Conservation (phyloP, 37 sponge, comb jelly and placozoan genomes). For the Bolinopsis microptera region DNA sequence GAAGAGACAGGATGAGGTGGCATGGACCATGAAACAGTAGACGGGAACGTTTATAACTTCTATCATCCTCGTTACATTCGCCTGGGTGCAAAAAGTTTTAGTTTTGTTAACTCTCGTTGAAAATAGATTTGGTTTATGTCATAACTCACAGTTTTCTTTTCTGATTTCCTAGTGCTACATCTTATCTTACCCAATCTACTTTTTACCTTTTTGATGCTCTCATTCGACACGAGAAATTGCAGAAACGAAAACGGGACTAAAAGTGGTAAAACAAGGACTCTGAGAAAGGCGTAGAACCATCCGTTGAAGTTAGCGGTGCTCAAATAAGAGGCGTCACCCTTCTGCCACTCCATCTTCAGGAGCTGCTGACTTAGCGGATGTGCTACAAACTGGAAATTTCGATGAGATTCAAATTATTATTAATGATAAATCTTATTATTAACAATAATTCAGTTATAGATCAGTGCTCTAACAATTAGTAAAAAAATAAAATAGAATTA, state of each 20-base stretch:
- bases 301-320: slow-evolving; percentile 51
- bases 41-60: slow-evolving; percentile 63
- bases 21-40: slow-evolving; percentile 67
- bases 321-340: slow-evolving; percentile 43
- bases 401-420: too few species aligned
- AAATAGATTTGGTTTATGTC: too few species aligned
- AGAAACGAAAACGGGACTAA: slow-evolving; percentile 49
- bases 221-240: slow-evolving; percentile 41
- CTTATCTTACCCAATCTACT: too few species aligned
- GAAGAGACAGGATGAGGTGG: slow-evolving; percentile 66
- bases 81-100: background rate
- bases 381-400: slow-evolving; percentile 52
- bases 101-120: background rate
- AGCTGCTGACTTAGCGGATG: slow-evolving; percentile 66
- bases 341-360: slow-evolving; percentile 65
- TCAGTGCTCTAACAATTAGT: background rate
- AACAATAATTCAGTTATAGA: too few species aligned
- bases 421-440: too few species aligned
- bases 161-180: too few species aligned
- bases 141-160: too few species aligned
- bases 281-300: slow-evolving; percentile 45
- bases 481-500: background rate
- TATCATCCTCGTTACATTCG: slow-evolving; percentile 47
- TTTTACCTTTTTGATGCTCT: slow-evolving; percentile 42
- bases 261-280: slow-evolving; percentile 40